Percentiles rank a stretch among this genome's conserved stretches.
phyloP scores from a whole-genome alignment of 1,140 invertebrate genomes.

The Akabosia matsudoensis region DNA sequence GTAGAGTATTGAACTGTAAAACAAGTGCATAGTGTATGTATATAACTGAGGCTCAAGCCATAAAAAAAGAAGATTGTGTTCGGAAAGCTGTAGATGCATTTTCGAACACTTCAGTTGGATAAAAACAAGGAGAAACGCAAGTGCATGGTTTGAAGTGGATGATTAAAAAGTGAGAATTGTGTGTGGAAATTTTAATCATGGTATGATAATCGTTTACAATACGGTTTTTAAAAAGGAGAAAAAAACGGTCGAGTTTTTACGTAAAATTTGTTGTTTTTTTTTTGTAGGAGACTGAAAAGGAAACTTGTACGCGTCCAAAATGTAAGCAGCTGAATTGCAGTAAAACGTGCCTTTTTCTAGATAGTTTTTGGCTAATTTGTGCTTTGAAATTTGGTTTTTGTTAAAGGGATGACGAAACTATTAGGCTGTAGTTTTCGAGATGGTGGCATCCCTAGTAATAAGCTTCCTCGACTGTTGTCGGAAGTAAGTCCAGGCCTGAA shows the following conservation, averaged over 20 bases:
- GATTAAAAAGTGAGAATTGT: too few species aligned
- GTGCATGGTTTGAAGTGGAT: too few species aligned
- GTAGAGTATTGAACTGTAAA: too few species aligned
- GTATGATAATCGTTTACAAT: neutral
- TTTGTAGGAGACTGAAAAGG: slow-evolving; percentile 18
- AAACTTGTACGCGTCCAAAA: neutral
- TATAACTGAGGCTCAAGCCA: too few species aligned
- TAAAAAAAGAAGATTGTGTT: too few species aligned
- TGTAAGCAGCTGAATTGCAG: neutral
- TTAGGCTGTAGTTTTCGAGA: neutral
- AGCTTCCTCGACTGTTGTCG: neutral
- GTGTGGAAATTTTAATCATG: neutral
- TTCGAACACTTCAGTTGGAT: too few species aligned
- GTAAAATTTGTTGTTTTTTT: neutral
- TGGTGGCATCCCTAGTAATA: neutral
- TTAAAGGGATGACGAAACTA: slow-evolving; percentile 20
- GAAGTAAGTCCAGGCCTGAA: neutral
- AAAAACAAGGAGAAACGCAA: too few species aligned
- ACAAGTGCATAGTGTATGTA: too few species aligned
- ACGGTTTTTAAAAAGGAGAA: neutral
- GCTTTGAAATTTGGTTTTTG: neutral
- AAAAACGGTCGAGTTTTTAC: neutral
- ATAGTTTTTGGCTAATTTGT: neutral
- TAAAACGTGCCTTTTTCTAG: neutral
- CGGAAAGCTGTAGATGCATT: too few species aligned